A percentile compares a stretch with the other conserved stretches of the same genome.
Evolutionary conservation across 2,797 vertebrate species (phyloP).

Genomic region (Pangasius djambal): DNA sequence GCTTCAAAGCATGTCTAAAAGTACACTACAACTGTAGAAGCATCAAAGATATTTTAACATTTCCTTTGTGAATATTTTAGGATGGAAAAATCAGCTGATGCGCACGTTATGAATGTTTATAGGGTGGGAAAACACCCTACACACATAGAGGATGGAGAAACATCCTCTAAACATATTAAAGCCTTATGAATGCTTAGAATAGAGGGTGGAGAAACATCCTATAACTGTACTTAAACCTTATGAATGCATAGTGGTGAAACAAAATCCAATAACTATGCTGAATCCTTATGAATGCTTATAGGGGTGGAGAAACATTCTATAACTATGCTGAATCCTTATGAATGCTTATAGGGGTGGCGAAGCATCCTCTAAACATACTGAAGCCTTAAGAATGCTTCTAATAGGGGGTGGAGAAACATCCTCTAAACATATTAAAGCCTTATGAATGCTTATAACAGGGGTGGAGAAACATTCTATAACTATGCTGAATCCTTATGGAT

Average conservation of each 20-base stretch:
- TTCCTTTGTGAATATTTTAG: neutral
- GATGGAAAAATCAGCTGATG: neutral
- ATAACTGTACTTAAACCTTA: neutral
- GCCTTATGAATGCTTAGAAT: neutral
- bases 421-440: neutral
- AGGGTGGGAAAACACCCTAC: neutral
- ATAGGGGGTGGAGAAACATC: neutral
- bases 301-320: neutral
- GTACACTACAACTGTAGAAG: neutral
- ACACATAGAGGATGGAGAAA: neutral
- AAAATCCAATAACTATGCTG: neutral
- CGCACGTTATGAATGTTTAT: neutral
- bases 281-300: neutral
- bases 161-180: neutral
- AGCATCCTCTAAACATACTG: neutral
- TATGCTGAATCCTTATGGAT: neutral
- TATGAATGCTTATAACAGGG: neutral
- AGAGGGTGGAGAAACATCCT: neutral
- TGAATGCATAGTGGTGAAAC: neutral
- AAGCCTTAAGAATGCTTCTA: neutral
- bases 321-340: accelerated
- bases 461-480: neutral
- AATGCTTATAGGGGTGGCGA: neutral
- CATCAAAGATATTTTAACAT: neutral
- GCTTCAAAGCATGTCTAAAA: neutral